Evolutionary conservation across 2,113 vertebrate species (phyloP), one percentile per base, ranked within the genome.

Genomic region (Gallinago paraguaiae): DNA sequence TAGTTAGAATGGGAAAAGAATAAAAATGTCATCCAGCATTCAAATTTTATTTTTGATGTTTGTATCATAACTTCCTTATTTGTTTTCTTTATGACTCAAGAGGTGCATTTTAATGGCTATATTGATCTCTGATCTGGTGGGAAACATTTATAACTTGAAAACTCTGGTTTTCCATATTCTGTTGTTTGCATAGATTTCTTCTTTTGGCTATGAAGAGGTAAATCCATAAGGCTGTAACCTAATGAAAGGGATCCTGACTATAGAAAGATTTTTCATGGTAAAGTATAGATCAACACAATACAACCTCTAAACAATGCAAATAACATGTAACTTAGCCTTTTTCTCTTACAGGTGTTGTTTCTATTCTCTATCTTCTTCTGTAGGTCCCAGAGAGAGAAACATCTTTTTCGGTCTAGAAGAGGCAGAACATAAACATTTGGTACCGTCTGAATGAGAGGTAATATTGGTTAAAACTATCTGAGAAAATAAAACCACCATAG

Each of bases 1-100:
- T 45, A 90, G 54, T 89, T 90, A 74, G 78, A 96, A 94, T 78
- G 35, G 9, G 51, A 75, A 90, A 95, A 97, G 76, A 86, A 97
- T 92, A 88, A 91, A 95, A 96, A 93, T 75, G 70, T 59, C 90
- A 89, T 59, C 48, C 82, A 86, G 60, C 56, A 84, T 93, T 93
- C 67, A 78, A 71, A 56, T 88, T 57, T 82, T 89, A 39, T 51
- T 77, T 91, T 93, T 86, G 69, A 17, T 92, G 4, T 82, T 95
- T 86, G 30, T 31, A 51, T 90, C 74, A 27, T 74, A 81, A 70
- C 57, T 89, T 78, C 14, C 25, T 72, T 46, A 31, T 13, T 61
- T 67, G 4, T 53, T 46, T 82, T 87, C 23, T 3, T 61, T 76
- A n/a, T 56, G 28, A 82, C 85, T 14, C 35, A 91, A 93, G 30